These are phyloP conservation scores for Phengaris alcon DNA, from an alignment of 2,888 invertebrate species.

Conservation along the genomic window DNA sequence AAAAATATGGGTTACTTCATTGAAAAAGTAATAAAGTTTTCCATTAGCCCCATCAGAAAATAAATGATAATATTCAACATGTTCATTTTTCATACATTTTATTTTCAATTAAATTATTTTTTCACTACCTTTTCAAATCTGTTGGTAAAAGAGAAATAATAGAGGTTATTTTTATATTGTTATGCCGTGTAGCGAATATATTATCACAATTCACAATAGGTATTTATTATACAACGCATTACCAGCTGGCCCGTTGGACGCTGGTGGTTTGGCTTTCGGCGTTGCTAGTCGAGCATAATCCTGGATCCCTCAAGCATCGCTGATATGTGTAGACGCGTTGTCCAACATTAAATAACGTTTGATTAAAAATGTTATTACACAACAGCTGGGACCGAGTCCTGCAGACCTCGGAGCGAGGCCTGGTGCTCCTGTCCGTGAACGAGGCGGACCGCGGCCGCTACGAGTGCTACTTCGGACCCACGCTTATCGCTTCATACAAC, in stretches of 20 bases:
- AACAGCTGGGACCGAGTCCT: constrained; percentile 79
- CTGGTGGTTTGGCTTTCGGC: too few relatives aligned
- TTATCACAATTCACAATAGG: too few relatives aligned
- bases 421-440: constrained; percentile 79
- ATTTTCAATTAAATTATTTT: not conserved
- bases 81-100: not conserved
- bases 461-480: constrained; percentile 79
- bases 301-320: too few relatives aligned
- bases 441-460: constrained; percentile 81
- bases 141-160: not conserved
- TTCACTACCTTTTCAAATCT: not conserved
- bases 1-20: not conserved
- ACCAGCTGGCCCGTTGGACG: too few relatives aligned
- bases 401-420: constrained; percentile 79
- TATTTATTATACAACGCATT: too few relatives aligned
- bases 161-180: not conserved
- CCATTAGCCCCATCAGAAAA: constrained; percentile 2
- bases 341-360: not conserved
- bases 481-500: constrained; percentile 79
- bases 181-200: too few relatives aligned
- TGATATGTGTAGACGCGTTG: too few relatives aligned
- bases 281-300: too few relatives aligned
- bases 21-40: constrained; percentile 6
- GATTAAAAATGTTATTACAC: not conserved
- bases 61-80: not conserved